Evolutionary conservation across 2,888 invertebrate genomes (phyloP), one percentile per base, ranked within the genome.

Genomic region (Herminia tarsipennalis): DNA sequence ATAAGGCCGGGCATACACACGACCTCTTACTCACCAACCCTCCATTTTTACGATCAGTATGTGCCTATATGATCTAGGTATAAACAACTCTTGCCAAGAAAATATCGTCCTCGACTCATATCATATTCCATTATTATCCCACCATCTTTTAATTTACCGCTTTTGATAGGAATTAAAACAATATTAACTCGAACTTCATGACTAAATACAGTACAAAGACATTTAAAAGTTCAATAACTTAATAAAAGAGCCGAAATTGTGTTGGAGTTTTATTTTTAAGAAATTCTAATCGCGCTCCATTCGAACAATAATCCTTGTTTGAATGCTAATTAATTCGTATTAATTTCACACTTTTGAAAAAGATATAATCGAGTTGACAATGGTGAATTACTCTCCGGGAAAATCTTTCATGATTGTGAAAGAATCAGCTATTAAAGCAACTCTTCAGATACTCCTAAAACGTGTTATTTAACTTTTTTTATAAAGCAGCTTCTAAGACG

Each of bases 321-420:
- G 83, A 87, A 85, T 85, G 80, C 76, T 84, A 86, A 83, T 86
- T 85, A 84, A 83, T 83, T 82, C 73, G 77, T 81, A 81, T 86
- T 82, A 85, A 84, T 80, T 79, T 73, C 59, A 69, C 70, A 75
- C 74, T 80, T 78, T 35, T 67, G 69, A 76, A 72, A 66, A 77
- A 77, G 66, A 63, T 68, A 77, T 74, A 76, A 78, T 76, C 71
- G 70, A 71, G 67, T 69, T 71, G 74, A 81, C 78, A 81, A 77
- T 56, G 35, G 70, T 57, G 68, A 60, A 75, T 65, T 66, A 66
- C 62, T 65, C 70, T 61, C 53, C 21, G 38, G 36, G 46, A 46
- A 56, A 72, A 73, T 65, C 61, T 60, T 59, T 53, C 28, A 33
- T 62, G 57, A 70, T 75, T 78, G 53, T 69, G 44, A 59, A 41